Base-by-base conservation (phyloP, 2,113 vertebrate genomes). In the Hassar affinis region DNA sequence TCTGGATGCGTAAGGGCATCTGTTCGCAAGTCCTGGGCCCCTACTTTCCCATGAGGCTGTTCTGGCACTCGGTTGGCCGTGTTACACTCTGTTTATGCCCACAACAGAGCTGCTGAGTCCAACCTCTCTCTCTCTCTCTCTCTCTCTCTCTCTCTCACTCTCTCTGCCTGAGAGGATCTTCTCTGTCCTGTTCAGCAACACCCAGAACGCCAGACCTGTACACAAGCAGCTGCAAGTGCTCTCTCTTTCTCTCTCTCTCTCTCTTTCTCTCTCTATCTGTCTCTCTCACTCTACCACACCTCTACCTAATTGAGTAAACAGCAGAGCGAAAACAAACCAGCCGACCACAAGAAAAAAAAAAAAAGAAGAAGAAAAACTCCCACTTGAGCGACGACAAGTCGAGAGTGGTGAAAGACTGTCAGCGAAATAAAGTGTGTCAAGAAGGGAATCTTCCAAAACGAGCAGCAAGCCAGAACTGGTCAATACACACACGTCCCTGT, bases 401-500 rank as follows among this genome's bases (percentile, higher is more conserved):
- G 61, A 77, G 79, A 75, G 33, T 30, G 3, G 25, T 81, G 68
- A 52, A 6, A 35, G 75, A 78, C 15, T 51, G 30, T 52, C 38
- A 71, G 49, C 22, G 51, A 78, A 84, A 83, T 57, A 56, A 80
- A 82, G 76, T 77, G 49, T 52, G 54, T 56, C 27, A 51, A 76
- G 64, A 85, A 51, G 51, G 74, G 52, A 62, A 71, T 57, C 52
- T 57, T 79, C 54, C 71, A 75, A 72, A 76, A 78, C 69, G 80
- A 85, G 80, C 51, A 82, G 22, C 71, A 56, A 86, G 62, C 78
- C 72, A 82, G 71, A 79, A 79, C n/a, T 66, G 83, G 82, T 81
- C 87, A 88, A 87, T 88, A 90, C 88, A 88, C 90, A 92, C 91
- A 92, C 90, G 91, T 90, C 89, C 88, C 90, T 89, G 89, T 91